These are phyloP conservation scores for Drosophila asahinai DNA, from an alignment of 1,140 invertebrate genomes.

Conservation along the genomic window DNA sequence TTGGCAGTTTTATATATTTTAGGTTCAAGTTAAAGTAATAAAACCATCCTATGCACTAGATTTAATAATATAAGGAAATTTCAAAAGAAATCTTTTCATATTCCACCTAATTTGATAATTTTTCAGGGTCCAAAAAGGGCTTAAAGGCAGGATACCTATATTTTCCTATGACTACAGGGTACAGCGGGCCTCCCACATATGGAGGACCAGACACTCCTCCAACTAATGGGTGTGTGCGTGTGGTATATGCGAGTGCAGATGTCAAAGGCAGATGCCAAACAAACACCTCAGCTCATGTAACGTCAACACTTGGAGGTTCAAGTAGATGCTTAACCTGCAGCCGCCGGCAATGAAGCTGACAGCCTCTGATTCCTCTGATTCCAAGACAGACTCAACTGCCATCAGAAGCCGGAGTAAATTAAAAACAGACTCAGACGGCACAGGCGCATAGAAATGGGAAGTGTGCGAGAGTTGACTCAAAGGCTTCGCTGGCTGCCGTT, in stretches of 20 bases:
- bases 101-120: too few relatives aligned
- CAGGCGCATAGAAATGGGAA: constrained; percentile 37
- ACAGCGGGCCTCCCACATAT: not conserved
- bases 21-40: too few relatives aligned
- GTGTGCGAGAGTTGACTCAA: constrained; percentile 48
- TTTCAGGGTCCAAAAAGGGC: too few relatives aligned
- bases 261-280: constrained; percentile 79
- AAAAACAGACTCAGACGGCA: constrained; percentile 64
- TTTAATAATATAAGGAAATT: too few relatives aligned
- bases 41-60: too few relatives aligned
- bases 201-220: constrained; percentile 43
- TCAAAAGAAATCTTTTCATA: too few relatives aligned
- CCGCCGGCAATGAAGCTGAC: constrained; percentile 69
- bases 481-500: constrained; percentile 38
- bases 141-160: not conserved
- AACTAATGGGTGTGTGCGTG: constrained; percentile 43
- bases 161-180: not conserved
- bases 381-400: constrained; percentile 29
- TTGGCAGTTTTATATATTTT: too few relatives aligned
- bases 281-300: constrained; percentile 75
- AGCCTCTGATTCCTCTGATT: constrained; percentile 21
- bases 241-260: constrained; percentile 50
- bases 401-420: constrained; percentile 65
- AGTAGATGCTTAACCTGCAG: constrained; percentile 79
- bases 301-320: constrained; percentile 78